Conservation (phyloP, 2,113 vertebrate genomes). For the Heptranchias perlo region DNA sequence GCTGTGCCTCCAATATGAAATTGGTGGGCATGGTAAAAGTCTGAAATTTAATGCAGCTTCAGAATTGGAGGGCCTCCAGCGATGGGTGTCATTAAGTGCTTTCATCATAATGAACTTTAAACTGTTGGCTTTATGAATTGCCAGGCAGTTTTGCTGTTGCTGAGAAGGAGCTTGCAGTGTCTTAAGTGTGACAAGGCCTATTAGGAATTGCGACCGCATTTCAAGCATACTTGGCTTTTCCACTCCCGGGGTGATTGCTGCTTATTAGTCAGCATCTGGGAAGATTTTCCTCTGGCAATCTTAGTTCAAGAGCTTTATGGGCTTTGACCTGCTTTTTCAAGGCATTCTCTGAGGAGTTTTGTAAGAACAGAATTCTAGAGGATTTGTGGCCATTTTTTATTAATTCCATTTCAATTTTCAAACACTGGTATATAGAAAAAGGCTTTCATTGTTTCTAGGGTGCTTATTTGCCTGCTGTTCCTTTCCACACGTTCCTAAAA, state of each 20-base stretch:
- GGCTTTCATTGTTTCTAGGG: conserved; percentile 71
- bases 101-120: conserved; percentile 88
- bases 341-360: conserved; percentile 63
- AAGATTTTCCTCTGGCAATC: conserved; percentile 55
- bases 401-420: conserved; percentile 75
- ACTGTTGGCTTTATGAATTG: conserved; percentile 84
- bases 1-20: conserved; percentile 78
- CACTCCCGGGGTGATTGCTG: conserved; percentile 78
- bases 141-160: conserved; percentile 75
- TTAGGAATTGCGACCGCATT: conserved; percentile 78
- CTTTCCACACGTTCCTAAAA: conserved; percentile 59
- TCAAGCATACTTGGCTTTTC: conserved; percentile 75
- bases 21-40: conserved; percentile 80
- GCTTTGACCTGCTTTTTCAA: conserved; percentile 36
- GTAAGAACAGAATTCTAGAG: conserved; percentile 77
- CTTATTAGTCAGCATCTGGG: conserved; percentile 77
- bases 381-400: conserved; percentile 82
- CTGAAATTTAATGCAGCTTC: conserved; percentile 78
- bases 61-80: conserved; percentile 76
- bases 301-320: conserved; percentile 31
- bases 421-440: conserved; percentile 69
- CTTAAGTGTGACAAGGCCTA: conserved; percentile 82
- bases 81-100: conserved; percentile 84
- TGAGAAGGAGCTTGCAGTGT: conserved; percentile 71
- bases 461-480: conserved; percentile 70